These are phyloP conservation scores for Amphiduros pacificus DNA, from an alignment of 2,888 invertebrate species.

Conservation along the genomic window DNA sequence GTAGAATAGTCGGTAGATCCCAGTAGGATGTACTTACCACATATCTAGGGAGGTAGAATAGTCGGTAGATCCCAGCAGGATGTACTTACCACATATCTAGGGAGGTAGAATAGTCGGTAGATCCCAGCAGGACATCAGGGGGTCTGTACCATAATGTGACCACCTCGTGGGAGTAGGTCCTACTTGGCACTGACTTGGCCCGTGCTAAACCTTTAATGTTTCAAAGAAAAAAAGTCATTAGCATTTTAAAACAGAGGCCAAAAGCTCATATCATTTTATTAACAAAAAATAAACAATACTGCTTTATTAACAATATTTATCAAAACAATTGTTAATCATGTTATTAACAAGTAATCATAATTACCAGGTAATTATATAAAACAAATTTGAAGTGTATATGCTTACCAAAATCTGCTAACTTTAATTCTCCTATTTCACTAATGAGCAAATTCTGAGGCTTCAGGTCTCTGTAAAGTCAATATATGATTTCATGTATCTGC, in stretches of 20 bases:
- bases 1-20: conserved; percentile 83
- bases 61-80: conserved; percentile 85
- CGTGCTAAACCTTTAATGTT: conserved; percentile 84
- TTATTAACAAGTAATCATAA: background rate
- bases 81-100: conserved; percentile 69
- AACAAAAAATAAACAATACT: too few species aligned
- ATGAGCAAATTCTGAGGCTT: conserved; percentile 98
- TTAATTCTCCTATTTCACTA: conserved; percentile 94
- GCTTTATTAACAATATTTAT: too few species aligned
- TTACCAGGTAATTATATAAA: background rate
- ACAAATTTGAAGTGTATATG: too few species aligned
- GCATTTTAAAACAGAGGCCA: too few species aligned
- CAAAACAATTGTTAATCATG: too few species aligned
- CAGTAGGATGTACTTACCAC: conserved; percentile 78
- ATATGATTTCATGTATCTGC: background rate
- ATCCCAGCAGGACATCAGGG: conserved; percentile 96
- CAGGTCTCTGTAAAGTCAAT: conserved; percentile 71
- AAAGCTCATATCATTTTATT: too few species aligned
- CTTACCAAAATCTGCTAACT: conserved; percentile 90
- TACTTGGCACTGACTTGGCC: conserved; percentile 97
- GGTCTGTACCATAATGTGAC: conserved; percentile 99
- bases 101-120: conserved; percentile 74
- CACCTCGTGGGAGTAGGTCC: conserved; percentile 96
- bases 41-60: conserved; percentile 71
- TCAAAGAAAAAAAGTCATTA: too few species aligned